Conservation (phyloP, 2,797 vertebrate genomes). For the Acrocephalus scirpaceus region DNA sequence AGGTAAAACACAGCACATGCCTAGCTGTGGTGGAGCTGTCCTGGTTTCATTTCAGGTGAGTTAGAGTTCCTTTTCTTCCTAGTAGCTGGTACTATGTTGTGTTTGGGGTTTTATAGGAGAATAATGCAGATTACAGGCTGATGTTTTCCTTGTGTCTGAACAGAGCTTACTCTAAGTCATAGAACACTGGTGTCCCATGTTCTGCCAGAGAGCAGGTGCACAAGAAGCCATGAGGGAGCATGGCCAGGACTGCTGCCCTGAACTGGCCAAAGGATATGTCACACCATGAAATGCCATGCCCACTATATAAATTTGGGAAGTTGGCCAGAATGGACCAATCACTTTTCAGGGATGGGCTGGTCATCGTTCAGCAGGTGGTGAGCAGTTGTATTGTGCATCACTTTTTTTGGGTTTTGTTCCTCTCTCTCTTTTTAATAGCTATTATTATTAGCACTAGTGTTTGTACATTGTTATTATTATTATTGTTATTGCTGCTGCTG, state of each 20-base stretch:
- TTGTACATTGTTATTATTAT: neutral
- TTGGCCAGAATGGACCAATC: neutral
- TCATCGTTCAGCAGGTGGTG: neutral
- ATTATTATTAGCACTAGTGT: neutral
- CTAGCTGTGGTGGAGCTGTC: neutral
- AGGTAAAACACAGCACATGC: neutral
- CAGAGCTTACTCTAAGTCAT: neutral
- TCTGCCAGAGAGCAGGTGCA: neutral
- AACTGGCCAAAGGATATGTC: neutral
- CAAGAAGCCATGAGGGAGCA: neutral
- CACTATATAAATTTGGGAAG: neutral
- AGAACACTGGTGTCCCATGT: neutral
- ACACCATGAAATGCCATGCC: accelerated
- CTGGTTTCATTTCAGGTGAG: neutral
- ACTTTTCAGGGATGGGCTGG: neutral
- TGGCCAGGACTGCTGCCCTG: neutral
- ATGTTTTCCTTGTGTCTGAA: neutral
- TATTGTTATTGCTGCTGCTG: accelerated
- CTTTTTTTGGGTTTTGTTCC: neutral
- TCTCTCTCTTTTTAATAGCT: neutral
- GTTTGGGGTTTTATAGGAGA: neutral
- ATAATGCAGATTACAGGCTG: neutral
- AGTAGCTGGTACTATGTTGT: neutral
- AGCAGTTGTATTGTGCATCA: neutral
- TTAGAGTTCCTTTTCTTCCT: neutral